Conservation (phyloP, 2,113 vertebrate species). For the Syrmaticus mikado region DNA sequence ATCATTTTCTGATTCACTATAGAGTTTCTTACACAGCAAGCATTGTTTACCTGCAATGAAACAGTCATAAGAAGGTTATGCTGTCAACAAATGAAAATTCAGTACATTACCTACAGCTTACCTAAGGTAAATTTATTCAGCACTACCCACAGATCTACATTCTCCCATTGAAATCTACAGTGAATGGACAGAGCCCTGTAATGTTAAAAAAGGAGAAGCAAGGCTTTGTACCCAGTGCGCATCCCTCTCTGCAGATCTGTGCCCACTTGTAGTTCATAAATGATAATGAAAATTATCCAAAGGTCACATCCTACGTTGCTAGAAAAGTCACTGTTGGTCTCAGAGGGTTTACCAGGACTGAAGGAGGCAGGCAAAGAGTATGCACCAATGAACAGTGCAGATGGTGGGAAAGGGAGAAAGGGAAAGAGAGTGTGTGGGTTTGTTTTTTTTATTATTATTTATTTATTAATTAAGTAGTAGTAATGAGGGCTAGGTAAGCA, state of each 20-base stretch:
- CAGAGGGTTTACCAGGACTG: background rate
- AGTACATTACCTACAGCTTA: background rate
- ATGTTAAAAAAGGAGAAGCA: background rate
- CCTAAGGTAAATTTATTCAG: background rate
- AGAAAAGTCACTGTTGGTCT: background rate
- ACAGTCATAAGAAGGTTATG: background rate
- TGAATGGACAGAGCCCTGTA: background rate
- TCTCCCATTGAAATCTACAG: background rate
- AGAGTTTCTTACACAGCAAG: background rate
- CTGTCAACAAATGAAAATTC: background rate
- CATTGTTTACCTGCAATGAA: background rate
- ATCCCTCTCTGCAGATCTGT: background rate
- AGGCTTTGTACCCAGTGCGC: background rate
- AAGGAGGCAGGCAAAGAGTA: background rate
- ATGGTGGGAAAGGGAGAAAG: background rate
- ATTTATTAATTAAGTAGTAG: background rate
- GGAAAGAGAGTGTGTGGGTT: rapidly evolving
- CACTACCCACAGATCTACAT: background rate
- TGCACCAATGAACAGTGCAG: background rate
- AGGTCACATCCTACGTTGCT: background rate
- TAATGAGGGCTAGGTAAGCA: background rate
- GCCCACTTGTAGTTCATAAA: background rate
- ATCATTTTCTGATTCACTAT: background rate
- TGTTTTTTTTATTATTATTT: background rate
- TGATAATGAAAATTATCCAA: background rate